Conservation (phyloP, 2,888 invertebrate species). For the Drosophila anomelani region DNA sequence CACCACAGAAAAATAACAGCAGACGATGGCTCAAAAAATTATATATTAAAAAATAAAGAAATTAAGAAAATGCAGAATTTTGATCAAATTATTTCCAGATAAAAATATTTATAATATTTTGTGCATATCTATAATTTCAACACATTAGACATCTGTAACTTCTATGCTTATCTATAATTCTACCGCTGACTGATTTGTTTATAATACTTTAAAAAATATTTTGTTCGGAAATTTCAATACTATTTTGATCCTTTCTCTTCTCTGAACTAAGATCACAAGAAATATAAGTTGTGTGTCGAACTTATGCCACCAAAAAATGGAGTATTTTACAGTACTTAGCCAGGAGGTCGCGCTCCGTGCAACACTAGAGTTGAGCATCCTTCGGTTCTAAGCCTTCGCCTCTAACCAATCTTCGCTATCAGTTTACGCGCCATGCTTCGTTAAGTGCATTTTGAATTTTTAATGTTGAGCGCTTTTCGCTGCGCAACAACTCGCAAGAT, state of each 20-base stretch:
- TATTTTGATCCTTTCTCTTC: neutral
- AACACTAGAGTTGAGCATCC: constrained; percentile 12
- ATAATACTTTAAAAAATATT: neutral
- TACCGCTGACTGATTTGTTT: no score
- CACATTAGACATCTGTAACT: neutral
- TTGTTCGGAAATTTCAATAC: neutral
- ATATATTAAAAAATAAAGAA: constrained; percentile 44
- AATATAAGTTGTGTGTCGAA: neutral
- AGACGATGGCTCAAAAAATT: constrained; percentile 16
- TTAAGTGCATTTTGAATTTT: constrained; percentile 77
- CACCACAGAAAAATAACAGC: constrained; percentile 25
- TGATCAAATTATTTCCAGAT: constrained; percentile 66
- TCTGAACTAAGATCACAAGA: neutral
- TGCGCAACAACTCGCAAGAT: constrained; percentile 17
- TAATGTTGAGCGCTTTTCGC: constrained; percentile 59
- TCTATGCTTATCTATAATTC: neutral
- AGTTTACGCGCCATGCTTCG: constrained; percentile 78
- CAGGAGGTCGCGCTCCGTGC: constrained; percentile 14
- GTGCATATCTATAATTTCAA: neutral
- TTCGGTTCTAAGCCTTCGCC: constrained; percentile 4
- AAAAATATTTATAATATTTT: constrained; percentile 60
- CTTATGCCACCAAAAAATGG: constrained; percentile 7
- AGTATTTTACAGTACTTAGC: constrained; percentile 10
- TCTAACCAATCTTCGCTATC: constrained; percentile 60
- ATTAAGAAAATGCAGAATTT: constrained; percentile 36